These are phyloP conservation scores for Crotalus helleri DNA, from an alignment of 2,113 vertebrate species.

Conservation along the genomic window DNA sequence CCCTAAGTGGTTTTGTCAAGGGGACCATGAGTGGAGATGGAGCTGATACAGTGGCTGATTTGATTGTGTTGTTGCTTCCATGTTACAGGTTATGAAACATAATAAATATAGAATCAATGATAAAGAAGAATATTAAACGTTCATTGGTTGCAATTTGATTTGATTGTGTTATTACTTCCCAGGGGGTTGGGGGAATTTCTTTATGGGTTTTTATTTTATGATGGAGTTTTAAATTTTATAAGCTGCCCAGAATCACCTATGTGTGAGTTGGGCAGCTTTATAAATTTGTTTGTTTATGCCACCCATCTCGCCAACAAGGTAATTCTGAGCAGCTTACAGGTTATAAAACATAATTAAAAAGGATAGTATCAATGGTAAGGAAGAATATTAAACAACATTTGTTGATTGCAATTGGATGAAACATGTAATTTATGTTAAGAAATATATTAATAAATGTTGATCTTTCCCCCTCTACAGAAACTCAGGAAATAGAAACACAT, in stretches of 20 bases:
- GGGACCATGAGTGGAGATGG: neutral
- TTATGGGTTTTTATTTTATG: neutral
- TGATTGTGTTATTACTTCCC: neutral
- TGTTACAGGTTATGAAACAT: neutral
- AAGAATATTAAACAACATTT: neutral
- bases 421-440: neutral
- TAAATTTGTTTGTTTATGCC: neutral
- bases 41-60: neutral
- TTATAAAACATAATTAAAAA: neutral
- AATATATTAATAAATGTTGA: neutral
- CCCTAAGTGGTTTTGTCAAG: neutral
- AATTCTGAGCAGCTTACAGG: neutral
- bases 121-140: neutral
- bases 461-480: neutral
- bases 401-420: neutral
- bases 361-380: constrained; percentile 7
- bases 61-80: neutral
- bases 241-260: neutral
- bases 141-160: neutral
- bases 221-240: neutral
- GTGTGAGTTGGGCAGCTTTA: neutral
- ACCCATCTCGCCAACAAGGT: neutral
- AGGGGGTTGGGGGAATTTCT: neutral
- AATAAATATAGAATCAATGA: neutral
- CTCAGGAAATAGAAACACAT: neutral